Evolutionary conservation across 2,888 invertebrate genomes (phyloP).

Genomic region (Micoletzkya japonica): DNA sequence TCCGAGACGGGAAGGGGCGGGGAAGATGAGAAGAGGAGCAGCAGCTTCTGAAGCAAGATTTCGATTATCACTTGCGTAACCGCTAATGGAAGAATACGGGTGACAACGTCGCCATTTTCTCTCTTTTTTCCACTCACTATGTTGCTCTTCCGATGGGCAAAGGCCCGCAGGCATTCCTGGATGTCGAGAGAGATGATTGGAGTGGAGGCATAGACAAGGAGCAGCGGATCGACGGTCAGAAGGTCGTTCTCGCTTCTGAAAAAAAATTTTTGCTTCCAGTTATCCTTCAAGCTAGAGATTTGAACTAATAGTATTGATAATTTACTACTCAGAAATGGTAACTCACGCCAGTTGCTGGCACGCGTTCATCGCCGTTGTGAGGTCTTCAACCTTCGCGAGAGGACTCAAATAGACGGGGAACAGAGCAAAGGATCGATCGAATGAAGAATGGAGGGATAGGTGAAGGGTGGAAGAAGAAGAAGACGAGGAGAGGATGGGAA

Average conservation of each 20-base stretch:
- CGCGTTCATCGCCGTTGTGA: conserved; percentile 17
- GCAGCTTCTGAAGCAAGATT: conserved; percentile 11
- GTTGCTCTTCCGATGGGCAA: conserved; percentile 10
- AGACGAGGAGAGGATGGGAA: conserved; percentile 12
- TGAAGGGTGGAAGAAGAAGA: neutral
- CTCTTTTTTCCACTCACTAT: neutral
- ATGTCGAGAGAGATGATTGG: conserved; percentile 9
- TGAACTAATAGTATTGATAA: neutral
- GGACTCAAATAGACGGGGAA: conserved; percentile 10
- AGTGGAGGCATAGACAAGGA: conserved; percentile 11
- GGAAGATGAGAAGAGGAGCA: conserved; percentile 11
- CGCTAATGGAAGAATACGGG: neutral
- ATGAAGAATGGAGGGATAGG: neutral
- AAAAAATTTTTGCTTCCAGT: neutral
- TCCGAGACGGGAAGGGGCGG: conserved; percentile 2
- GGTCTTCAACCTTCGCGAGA: conserved; percentile 14
- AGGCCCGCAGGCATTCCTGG: conserved; percentile 14
- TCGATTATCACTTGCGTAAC: neutral
- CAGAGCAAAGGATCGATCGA: neutral
- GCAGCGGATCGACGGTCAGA: conserved; percentile 14
- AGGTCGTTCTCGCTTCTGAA: conserved; percentile 21
- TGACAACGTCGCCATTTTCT: neutral
- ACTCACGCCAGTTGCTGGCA: conserved; percentile 24
- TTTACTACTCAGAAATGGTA: neutral
- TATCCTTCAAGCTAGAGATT: neutral